A percentile compares a stretch with the other conserved stretches of the same genome.
These are phyloP conservation scores for Caretta caretta DNA, from an alignment of 2,113 vertebrate species.

Conservation along the genomic window DNA sequence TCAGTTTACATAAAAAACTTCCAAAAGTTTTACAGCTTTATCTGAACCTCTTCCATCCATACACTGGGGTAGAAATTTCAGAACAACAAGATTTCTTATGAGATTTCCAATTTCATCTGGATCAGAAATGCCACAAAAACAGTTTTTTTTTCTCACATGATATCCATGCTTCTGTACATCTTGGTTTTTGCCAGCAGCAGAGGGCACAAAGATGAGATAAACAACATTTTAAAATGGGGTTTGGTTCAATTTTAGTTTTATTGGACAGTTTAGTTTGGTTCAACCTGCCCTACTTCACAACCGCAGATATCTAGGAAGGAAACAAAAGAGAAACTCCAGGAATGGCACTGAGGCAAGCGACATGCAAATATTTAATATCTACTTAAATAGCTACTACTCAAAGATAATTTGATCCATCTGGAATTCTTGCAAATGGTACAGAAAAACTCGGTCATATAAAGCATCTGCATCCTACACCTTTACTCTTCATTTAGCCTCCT, in stretches of 20 bases:
- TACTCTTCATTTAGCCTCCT: neutral
- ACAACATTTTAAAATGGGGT: neutral
- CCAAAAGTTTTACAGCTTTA: neutral
- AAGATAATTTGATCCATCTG: neutral
- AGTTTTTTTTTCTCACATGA: neutral
- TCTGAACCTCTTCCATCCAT: neutral
- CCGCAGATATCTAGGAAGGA: neutral
- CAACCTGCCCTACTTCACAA: neutral
- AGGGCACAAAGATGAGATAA: neutral
- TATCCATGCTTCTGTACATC: neutral
- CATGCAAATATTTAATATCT: neutral
- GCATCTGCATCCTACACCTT: neutral
- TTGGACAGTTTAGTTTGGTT: conserved; percentile 1
- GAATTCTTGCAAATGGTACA: neutral
- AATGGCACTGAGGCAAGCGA: neutral
- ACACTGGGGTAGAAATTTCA: neutral
- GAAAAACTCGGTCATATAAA: neutral
- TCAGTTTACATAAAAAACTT: conserved; percentile 21
- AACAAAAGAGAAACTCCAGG: neutral
- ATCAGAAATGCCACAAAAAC: neutral
- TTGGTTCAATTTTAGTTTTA: fast-evolving
- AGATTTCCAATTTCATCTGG: neutral
- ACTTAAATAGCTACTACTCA: neutral
- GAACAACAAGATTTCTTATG: neutral
- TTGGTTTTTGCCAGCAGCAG: neutral